Conservation (phyloP, 2,888 invertebrate genomes). For the Sepioteuthis lessoniana region DNA sequence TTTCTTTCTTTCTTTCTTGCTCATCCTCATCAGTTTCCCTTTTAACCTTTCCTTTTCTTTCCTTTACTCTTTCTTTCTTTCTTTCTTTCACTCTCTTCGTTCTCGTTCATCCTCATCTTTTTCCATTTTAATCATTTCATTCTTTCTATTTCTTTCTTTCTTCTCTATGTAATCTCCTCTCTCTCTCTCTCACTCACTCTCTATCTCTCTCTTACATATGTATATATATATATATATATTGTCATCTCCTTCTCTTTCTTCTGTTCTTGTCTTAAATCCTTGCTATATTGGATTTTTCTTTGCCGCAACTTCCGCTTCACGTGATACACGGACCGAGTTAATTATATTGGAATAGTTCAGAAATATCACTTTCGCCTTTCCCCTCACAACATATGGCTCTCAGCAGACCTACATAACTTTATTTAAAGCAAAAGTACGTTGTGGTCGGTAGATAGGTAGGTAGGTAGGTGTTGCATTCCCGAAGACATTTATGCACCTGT, state of each 20-base stretch:
- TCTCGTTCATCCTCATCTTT: not conserved
- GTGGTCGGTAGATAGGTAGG: not conserved
- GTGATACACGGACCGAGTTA: not conserved
- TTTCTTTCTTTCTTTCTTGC: no score
- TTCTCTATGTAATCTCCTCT: not conserved
- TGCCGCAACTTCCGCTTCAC: not conserved
- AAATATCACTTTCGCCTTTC: not conserved
- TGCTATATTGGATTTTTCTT: not conserved
- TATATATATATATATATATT: not conserved
- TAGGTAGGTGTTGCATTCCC: not conserved
- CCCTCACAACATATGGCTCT: not conserved
- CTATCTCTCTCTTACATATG: no score
- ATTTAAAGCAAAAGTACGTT: not conserved
- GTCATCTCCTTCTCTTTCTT: not conserved
- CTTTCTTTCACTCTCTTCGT: not conserved
- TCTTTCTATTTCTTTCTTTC: not conserved
- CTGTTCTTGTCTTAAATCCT: not conserved
- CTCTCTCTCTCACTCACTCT: not conserved
- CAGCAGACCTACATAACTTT: not conserved
- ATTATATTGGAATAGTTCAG: not conserved
- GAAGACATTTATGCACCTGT: not conserved
- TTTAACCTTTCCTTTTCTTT: no score
- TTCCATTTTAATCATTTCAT: not conserved
- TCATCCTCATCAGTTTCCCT: no score
- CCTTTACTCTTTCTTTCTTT: not conserved